Base-by-base conservation (phyloP, 2,797 vertebrate genomes). In the Cygnus olor region DNA sequence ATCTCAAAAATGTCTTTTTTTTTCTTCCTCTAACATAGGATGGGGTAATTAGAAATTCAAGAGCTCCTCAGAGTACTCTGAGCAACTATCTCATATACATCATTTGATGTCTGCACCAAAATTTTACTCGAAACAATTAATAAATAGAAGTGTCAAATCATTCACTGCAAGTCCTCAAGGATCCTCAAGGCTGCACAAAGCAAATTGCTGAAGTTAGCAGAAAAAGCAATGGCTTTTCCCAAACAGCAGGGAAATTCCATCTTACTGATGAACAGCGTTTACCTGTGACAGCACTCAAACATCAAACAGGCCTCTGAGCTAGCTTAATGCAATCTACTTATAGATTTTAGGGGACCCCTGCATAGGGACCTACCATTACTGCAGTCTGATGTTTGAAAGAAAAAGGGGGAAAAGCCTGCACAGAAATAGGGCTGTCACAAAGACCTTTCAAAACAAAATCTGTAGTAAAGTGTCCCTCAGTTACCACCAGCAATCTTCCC, bases 171-270 rank as follows among this genome's bases (percentile, higher is more conserved):
- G 85, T 89, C 44, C 65, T 90, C 60, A 80, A 88, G 58, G 61
- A 81, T 90, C 27, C 45, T 93, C 79, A 91, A 74, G 72, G 69
- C 81, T 71, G 64, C 38, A 71, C 1, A 85, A 89, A 78, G 25
- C 22, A 78, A 89, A 38, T 11, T 80, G 81, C 72, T 88, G 69
- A 94, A 77, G 60, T 68, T 74, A 57, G 57, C 40, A 89, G 82
- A 80, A 95, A 91, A 77, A 57, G 56, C 47, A 71, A 78, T 45
- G 92, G 44, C 57, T 68, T 82, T 65, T 89, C 60, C 73, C 47
- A 90, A 70, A 80, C 68, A 94, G 60, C 32, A 44, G 27, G 47
- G 80, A 82, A 90, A 91, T 87, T 72, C 91, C 76, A 49, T 34
- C 21, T 85, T 73, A 68, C 28, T 63, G 47, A 80, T 68, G 83